Conservation (phyloP, 2,888 invertebrate species). For the Pammene fasciana region DNA sequence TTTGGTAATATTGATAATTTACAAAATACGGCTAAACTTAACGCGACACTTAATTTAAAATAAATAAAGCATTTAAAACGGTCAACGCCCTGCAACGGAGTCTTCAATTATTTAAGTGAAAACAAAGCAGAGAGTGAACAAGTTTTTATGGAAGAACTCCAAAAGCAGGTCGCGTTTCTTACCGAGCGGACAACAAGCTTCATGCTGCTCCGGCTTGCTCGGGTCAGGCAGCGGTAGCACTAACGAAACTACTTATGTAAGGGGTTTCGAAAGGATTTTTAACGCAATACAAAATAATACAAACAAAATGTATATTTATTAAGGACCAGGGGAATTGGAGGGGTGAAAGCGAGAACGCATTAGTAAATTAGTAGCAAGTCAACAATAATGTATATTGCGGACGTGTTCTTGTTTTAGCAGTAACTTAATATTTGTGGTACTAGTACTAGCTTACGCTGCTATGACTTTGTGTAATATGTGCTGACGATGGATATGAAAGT, state of each 20-base stretch:
- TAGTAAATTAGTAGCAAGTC: constrained; percentile 79
- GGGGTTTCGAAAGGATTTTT: constrained; percentile 66
- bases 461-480: constrained; percentile 44
- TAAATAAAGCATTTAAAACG: constrained; percentile 70
- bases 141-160: constrained; percentile 46
- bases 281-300: constrained; percentile 71
- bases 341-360: constrained; percentile 81
- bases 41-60: constrained; percentile 53
- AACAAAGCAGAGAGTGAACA: constrained; percentile 46
- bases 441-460: constrained; percentile 53
- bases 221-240: constrained; percentile 93
- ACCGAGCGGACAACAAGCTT: constrained; percentile 95
- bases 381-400: constrained; percentile 66
- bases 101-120: constrained; percentile 47
- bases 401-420: constrained; percentile 64
- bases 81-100: constrained; percentile 65
- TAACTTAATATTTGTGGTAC: constrained; percentile 52
- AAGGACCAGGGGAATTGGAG: constrained; percentile 67
- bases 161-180: constrained; percentile 73
- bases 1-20: constrained; percentile 57
- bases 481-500: constrained; percentile 41
- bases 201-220: constrained; percentile 94
- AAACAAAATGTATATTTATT: constrained; percentile 57
- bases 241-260: constrained; percentile 85
- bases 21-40: constrained; percentile 53